Percentiles rank a stretch among this genome's conserved stretches.
phyloP scores from a whole-genome alignment of 1,140 invertebrate genomes.

The Drosophila melanica region DNA sequence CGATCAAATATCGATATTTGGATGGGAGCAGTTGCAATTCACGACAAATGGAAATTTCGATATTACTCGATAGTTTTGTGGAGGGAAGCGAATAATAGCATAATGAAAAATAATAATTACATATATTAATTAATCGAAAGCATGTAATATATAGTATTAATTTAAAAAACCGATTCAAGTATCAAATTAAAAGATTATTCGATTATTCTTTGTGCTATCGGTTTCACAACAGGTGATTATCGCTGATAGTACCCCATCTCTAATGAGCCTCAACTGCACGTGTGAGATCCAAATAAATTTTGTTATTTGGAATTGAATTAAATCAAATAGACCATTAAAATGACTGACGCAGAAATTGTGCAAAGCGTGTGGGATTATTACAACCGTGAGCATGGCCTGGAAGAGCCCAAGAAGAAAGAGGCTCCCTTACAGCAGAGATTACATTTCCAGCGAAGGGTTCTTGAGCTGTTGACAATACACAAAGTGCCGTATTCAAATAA shows the following conservation, averaged over 20 bases:
- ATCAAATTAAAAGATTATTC: background rate
- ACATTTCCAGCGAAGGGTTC: slow-evolving; percentile 28
- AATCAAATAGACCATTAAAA: slow-evolving; percentile 7
- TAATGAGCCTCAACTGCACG: slow-evolving; percentile 39
- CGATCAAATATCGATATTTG: slow-evolving; percentile 18
- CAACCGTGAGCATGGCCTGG: slow-evolving; percentile 13
- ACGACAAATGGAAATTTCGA: background rate
- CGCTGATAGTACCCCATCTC: background rate
- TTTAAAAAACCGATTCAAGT: background rate
- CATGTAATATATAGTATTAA: background rate
- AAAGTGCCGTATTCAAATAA: slow-evolving; percentile 57
- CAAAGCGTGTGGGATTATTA: slow-evolving; percentile 44
- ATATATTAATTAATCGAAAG: background rate
- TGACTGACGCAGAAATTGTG: slow-evolving; percentile 29
- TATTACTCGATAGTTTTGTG: background rate
- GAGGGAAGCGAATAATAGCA: too few relatives aligned
- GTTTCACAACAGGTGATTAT: background rate
- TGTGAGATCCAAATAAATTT: slow-evolving; percentile 31
- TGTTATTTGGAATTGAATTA: slow-evolving; percentile 6
- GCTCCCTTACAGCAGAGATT: slow-evolving; percentile 8
- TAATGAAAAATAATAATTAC: background rate
- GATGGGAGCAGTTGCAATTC: background rate
- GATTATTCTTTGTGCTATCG: slow-evolving; percentile 1
- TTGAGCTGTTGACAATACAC: slow-evolving; percentile 52
- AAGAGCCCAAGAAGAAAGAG: slow-evolving; percentile 22